Evolutionary conservation across 2,113 vertebrate genomes (phyloP), one percentile per base, ranked within the genome.

Genomic region (Tylochromis polylepis): DNA sequence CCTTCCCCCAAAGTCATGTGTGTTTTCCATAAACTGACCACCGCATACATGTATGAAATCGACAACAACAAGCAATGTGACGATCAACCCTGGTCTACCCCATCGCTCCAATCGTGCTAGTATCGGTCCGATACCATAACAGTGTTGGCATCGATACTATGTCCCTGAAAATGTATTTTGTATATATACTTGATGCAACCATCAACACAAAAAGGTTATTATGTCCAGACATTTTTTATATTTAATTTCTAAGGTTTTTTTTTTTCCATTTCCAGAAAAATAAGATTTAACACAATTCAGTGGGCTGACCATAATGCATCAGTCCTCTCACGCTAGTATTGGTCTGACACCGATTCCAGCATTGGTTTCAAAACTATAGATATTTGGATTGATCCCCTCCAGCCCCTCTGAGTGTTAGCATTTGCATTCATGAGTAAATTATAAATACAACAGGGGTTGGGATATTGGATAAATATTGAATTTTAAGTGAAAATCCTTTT

Each of bases 31-130:
- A 60, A 60, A 60, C 5, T 31, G 58, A 60, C 58, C 27, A 18
- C 27, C 18, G 58, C 58, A 31, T 31, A 60, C 7, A 24, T 57
- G 7, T 59, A 24, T 29, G 57, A 59, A 59, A 59, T 29, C 57
- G 8, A 59, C 24, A 59, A 29, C 5, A 59, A 59, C 57, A 59
- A 59, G 57, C 57, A 9, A 59, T 59, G 14, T 59, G 57, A 59
- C 24, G 3, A 14, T 24, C 57, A 16, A 29, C 7, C 57, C 57
- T 59, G 24, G 57, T 59, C 57, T 29, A 29, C 24, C 29, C 57
- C 29, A 59, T 59, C 0, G 0, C 7, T 16, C 14, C 57, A 59
- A 59, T 59, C 24, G 2, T 16, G 14, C 24, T 59, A 9, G 14
- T 59, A 59, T 59, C 7, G 27, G 24, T 59, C 57, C 29, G 57